Evolutionary conservation across 92 coral and sea anemone genomes (phyloP), one percentile per base, ranked within the genome.

Genomic region (Phymanthus crucifer): DNA sequence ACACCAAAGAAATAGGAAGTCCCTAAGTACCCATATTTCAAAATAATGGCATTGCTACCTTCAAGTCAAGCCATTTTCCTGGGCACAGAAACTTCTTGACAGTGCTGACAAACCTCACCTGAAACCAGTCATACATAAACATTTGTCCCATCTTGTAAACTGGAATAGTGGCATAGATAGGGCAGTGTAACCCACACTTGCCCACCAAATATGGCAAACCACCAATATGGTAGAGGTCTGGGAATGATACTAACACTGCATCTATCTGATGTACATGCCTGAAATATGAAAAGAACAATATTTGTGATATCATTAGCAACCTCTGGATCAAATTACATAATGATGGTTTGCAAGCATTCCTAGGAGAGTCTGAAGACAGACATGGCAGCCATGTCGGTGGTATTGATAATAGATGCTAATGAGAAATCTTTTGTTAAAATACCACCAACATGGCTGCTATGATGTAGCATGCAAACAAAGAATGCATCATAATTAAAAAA

Each of bases 111-210:
- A 27, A 61, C 29, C 81, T 70, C 84, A 94, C 98, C 98, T 95
- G 98, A 43, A 90, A 95, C 50, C 94, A 84, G 77, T 95, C 98
- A 46, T 95, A 95, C 98, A 95, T 95, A 43, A 95, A 95, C 98
- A 95, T 95, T 78, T 95, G 98, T 9, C 98, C 98, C 98, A 95
- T 95, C 80, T 95, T 95, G 79, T 95, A 95, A 21, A 95, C 98
- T 74, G 98, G 98, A 77, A 95, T 95, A 46, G 98, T 95, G 14
- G 93, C 85, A 80, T 95, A 95, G 0, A 95, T 87, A 32, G 98
- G 98, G 43, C 97, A 95, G 43, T 90, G 94, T 4, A 95, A 87
- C 26, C 96, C 94, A 83, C 93, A 91, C 71, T 95, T 93, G 77
- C 97, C 99, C 16, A 93, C 98, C 26, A 95, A 80, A 82, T 95